Conservation (phyloP, 2,888 invertebrate species). For the Diabrotica balteata region DNA sequence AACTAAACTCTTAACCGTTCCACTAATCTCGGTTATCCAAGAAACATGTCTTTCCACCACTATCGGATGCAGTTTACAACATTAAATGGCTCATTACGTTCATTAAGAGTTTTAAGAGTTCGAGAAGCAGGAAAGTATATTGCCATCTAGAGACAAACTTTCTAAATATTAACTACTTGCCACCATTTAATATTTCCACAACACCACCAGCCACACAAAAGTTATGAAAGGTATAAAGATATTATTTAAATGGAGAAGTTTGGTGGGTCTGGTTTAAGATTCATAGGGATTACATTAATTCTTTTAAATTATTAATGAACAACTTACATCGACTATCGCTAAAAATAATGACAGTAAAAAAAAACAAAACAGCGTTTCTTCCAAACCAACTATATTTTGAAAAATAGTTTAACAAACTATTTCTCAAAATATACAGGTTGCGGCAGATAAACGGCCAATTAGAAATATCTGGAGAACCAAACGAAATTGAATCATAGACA, state of each 20-base stretch:
- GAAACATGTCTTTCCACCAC: constrained; percentile 50
- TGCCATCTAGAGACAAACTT: constrained; percentile 39
- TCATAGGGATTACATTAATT: no score
- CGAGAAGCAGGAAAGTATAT: constrained; percentile 38
- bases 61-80: constrained; percentile 46
- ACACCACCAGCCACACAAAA: constrained; percentile 2
- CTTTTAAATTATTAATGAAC: no score
- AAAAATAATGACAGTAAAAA: no score
- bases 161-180: constrained; percentile 21
- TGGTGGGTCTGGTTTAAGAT: no score
- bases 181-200: constrained; percentile 13
- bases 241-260: not conserved
- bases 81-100: constrained; percentile 47
- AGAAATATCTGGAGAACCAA: no score
- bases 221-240: constrained; percentile 9
- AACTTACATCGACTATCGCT: no score
- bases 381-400: no score
- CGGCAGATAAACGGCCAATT: no score
- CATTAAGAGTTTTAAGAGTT: constrained; percentile 51
- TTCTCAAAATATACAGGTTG: no score
- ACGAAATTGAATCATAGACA: no score
- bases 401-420: no score
- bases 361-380: no score
- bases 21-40: constrained; percentile 52
- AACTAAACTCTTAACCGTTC: constrained; percentile 39